These are phyloP conservation scores for Fragum fragum DNA, from an alignment of 2,888 invertebrate genomes.

Conservation along the genomic window DNA sequence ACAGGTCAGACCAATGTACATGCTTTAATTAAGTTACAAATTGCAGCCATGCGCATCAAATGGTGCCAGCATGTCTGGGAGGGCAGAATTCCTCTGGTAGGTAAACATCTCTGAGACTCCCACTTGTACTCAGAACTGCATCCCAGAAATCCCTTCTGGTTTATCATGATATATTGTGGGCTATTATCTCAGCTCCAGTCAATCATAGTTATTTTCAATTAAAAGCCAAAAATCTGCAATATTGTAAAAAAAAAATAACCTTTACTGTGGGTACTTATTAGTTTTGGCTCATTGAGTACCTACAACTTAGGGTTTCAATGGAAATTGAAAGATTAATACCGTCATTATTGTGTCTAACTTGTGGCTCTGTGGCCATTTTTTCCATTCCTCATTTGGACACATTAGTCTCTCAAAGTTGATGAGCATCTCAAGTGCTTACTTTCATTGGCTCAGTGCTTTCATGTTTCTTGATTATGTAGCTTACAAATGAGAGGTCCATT, in stretches of 20 bases:
- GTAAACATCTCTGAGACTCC: slow-evolving; percentile 22
- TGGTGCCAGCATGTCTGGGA: slow-evolving; percentile 52
- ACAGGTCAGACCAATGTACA: slow-evolving; percentile 35
- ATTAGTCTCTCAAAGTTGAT: slow-evolving; percentile 17
- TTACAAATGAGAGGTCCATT: slow-evolving; percentile 14
- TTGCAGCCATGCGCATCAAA: slow-evolving; percentile 43
- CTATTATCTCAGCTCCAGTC: background rate
- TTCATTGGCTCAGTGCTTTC: slow-evolving; percentile 15
- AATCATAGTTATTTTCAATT: too few species aligned
- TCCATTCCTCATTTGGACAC: slow-evolving; percentile 18
- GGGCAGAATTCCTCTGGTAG: slow-evolving; percentile 17
- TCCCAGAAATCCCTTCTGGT: slow-evolving; percentile 28
- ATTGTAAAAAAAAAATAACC: too few species aligned
- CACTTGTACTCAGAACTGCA: slow-evolving; percentile 3
- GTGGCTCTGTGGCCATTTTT: background rate
- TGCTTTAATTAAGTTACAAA: slow-evolving; percentile 44
- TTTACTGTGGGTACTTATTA: too few species aligned
- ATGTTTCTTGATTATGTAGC: slow-evolving; percentile 7
- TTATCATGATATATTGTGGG: slow-evolving; percentile 27
- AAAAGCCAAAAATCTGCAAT: too few species aligned
- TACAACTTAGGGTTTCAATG: too few species aligned
- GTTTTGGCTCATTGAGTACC: too few species aligned
- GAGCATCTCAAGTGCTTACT: slow-evolving; percentile 13
- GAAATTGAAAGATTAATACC: too few species aligned
- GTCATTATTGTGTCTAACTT: too few species aligned